These are phyloP conservation scores for Dunckerocampus dactyliophorus DNA, from an alignment of 2,113 vertebrate genomes.

Conservation along the genomic window DNA sequence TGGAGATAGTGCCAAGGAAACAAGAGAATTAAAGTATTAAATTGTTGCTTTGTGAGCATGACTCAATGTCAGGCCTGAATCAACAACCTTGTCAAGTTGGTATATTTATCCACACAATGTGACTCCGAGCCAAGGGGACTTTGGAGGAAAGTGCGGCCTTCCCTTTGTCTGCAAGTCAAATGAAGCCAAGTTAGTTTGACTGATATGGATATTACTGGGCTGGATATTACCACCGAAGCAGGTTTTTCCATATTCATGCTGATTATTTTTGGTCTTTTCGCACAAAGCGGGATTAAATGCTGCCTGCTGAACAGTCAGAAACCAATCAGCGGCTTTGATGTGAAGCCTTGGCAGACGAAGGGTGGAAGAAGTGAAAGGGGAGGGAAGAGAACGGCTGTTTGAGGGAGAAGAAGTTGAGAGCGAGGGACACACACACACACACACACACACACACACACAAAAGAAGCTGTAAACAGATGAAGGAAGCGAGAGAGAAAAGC, in stretches of 20 bases:
- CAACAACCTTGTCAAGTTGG: constrained; percentile 65
- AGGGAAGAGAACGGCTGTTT: constrained; percentile 44
- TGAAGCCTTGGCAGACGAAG: constrained; percentile 63
- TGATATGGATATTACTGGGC: constrained; percentile 69
- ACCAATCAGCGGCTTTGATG: constrained; percentile 68
- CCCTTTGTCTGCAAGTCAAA: constrained; percentile 66
- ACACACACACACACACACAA: neutral
- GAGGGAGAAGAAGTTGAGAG: constrained; percentile 28
- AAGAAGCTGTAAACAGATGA: constrained; percentile 46
- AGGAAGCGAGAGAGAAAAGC: constrained; percentile 37
- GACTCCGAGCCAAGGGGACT: constrained; percentile 60
- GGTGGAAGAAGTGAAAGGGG: constrained; percentile 47
- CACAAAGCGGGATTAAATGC: constrained; percentile 65
- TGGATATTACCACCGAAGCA: constrained; percentile 66
- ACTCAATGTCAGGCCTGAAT: constrained; percentile 38
- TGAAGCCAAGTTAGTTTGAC: constrained; percentile 65
- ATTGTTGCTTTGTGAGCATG: constrained; percentile 46
- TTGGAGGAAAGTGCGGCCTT: constrained; percentile 55
- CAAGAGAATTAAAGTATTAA: constrained; percentile 34
- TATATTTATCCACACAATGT: constrained; percentile 53
- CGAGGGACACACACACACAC: neutral
- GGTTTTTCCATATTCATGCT: constrained; percentile 69
- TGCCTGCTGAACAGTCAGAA: constrained; percentile 62
- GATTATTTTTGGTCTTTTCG: constrained; percentile 69
- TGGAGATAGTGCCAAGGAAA: constrained; percentile 37